These are phyloP conservation scores for Pachyrhynchus sulphureomaculatus DNA, from an alignment of 1,140 invertebrate species.

Conservation along the genomic window DNA sequence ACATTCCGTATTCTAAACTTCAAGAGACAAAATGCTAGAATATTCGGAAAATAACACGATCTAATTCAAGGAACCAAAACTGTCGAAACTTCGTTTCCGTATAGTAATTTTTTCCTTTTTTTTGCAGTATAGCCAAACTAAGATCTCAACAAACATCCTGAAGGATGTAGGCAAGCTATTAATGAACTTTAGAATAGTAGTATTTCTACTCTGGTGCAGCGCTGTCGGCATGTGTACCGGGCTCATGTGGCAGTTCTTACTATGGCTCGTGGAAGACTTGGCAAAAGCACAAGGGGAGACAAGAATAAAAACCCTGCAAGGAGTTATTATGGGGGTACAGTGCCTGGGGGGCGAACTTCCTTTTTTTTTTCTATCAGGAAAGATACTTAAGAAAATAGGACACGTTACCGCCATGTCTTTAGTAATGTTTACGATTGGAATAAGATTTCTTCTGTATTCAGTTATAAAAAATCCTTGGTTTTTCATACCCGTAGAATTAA, in stretches of 20 bases:
- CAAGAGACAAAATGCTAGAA: too few species aligned
- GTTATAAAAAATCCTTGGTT: constrained; percentile 77
- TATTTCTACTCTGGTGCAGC: constrained; percentile 78
- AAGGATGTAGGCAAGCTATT: constrained; percentile 65
- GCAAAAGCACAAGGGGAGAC: constrained; percentile 53
- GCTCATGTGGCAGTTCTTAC: constrained; percentile 85
- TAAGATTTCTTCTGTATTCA: constrained; percentile 82
- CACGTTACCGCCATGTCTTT: constrained; percentile 80
- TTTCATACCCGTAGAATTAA: constrained; percentile 79
- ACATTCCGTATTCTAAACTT: too few species aligned
- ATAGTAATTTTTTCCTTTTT: too few species aligned
- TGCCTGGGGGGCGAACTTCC: constrained; percentile 86
- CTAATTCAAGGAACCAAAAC: too few species aligned
- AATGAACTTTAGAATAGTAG: constrained; percentile 61
- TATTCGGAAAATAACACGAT: too few species aligned
- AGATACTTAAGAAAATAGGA: constrained; percentile 78
- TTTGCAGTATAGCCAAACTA: constrained; percentile 61
- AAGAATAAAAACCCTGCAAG: constrained; percentile 78
- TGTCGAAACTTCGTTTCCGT: too few species aligned
- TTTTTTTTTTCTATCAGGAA: constrained; percentile 83
- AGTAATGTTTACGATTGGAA: constrained; percentile 72
- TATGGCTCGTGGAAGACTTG: constrained; percentile 78
- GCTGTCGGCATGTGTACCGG: constrained; percentile 81
- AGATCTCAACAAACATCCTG: constrained; percentile 63
- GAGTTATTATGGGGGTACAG: constrained; percentile 73